Evolutionary conservation across 1,140 invertebrate species (phyloP), one percentile per base, ranked within the genome.

Genomic region (Penaeus japonicus): DNA sequence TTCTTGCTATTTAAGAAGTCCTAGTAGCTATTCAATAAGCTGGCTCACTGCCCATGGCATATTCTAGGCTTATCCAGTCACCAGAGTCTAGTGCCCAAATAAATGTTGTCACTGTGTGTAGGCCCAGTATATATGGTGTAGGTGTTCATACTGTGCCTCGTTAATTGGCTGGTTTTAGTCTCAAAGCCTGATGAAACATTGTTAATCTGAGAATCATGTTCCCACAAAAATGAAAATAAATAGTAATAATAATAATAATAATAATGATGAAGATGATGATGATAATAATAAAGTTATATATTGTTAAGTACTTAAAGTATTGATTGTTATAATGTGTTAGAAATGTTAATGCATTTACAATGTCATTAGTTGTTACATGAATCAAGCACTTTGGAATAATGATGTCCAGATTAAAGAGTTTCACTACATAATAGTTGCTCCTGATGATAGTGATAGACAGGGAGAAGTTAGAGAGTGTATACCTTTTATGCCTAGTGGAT

Each of bases 401-500:
- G 62, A 53, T 39, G 39, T 54, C n/a, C 80, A 82, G 80, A 82
- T 82, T 82, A 82, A 82, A 82, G 20, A 75, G 62, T 84, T 75
- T 75, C 83, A 84, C 83, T 54, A 54, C 27, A 54, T 84, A 35
- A 84, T 85, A 78, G 84, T 78, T 85, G 54, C 70, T 85, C 70
- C 73, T 78, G 84, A 78, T 75, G 81, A 39, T 78, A 78, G 84
- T 59, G 30, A 77, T 85, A 85, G 54, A 70, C 73, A 53, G 47
- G 57, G 84, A 85, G 84, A 57, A 54, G 55, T 75, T 85, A 70
- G 39, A 85, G 65, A 39, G 73, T 84, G 59, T 84, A 78, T 85
- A 39, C 73, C 32, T 85, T 78, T 39, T 85, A 39, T 85, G 80
- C 65, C 70, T 57, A 47, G 47, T 82, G 80, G 80, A 88, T 82